Percentiles rank a stretch among this genome's conserved stretches.
Evolutionary conservation across 1,140 invertebrate genomes (phyloP).

Genomic region (Hyles vespertilio): DNA sequence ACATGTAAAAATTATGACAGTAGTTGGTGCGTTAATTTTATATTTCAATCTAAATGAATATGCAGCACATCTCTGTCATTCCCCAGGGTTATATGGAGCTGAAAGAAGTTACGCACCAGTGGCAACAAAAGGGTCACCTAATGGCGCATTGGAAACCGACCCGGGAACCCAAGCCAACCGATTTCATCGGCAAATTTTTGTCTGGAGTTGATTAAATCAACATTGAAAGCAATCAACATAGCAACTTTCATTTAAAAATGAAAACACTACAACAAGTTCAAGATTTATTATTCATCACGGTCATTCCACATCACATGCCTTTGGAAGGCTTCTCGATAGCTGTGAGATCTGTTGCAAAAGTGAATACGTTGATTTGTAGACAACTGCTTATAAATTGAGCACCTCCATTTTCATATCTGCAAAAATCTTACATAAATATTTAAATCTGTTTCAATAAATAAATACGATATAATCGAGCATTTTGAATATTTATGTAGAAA

Average conservation of each 20-base stretch:
- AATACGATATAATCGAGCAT: neutral
- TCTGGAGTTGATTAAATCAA: constrained; percentile 76
- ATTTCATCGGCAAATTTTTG: constrained; percentile 93
- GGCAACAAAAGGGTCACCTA: constrained; percentile 90
- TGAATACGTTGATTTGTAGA: no score
- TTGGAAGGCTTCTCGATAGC: constrained; percentile 30
- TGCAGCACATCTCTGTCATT: constrained; percentile 3
- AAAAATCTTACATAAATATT: constrained; percentile 12
- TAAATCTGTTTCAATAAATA: neutral
- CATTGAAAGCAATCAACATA: neutral
- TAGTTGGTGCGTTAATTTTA: no score
- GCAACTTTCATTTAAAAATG: constrained; percentile 13
- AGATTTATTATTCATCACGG: constrained; percentile 53
- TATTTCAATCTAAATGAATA: no score
- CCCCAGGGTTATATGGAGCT: constrained; percentile 94
- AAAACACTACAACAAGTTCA: constrained; percentile 45
- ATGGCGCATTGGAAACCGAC: constrained; percentile 92
- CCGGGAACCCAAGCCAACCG: constrained; percentile 84
- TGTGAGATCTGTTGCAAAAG: no score
- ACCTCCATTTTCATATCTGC: no score
- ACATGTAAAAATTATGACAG: no score
- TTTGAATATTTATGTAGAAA: neutral
- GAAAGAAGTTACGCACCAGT: constrained; percentile 87
- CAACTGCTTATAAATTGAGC: no score
- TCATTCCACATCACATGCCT: constrained; percentile 59